A percentile compares a stretch with the other conserved stretches of the same genome.
Evolutionary conservation across 2,888 invertebrate species (phyloP).

Genomic region (Oxystoma pomonae): DNA sequence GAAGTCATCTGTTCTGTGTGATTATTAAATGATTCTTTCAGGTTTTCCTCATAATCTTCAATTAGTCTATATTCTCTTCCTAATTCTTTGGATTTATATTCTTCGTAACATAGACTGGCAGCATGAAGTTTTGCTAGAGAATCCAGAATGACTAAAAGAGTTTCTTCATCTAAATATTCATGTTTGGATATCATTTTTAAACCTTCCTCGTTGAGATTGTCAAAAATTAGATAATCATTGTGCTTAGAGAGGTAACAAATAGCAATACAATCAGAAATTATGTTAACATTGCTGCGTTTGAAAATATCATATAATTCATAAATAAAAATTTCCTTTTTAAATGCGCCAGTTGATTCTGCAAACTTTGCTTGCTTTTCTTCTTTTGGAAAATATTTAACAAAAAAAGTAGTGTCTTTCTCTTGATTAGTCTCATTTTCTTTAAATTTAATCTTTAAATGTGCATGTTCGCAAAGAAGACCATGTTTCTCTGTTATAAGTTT

Average conservation of each 20-base stretch:
- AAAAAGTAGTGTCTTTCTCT: conserved; percentile 28
- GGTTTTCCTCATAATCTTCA: conserved; percentile 26
- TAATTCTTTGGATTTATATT: conserved; percentile 20
- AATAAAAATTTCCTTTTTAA: conserved; percentile 34
- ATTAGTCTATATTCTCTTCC: conserved; percentile 23
- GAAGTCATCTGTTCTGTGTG: conserved; percentile 28
- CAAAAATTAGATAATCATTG: conserved; percentile 42
- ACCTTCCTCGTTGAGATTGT: conserved; percentile 41
- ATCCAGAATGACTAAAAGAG: conserved; percentile 35
- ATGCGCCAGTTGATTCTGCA: conserved; percentile 34
- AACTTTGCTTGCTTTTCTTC: conserved; percentile 30
- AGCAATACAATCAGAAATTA: conserved; percentile 37
- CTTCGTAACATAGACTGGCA: conserved; percentile 41
- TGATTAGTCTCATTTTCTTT: conserved; percentile 20
- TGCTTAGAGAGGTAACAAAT: conserved; percentile 38
- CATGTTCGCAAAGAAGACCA: conserved; percentile 37
- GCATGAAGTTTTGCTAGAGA: conserved; percentile 43
- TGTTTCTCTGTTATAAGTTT: conserved; percentile 24
- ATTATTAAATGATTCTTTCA: conserved; percentile 32
- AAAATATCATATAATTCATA: conserved; percentile 32
- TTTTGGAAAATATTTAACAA: conserved; percentile 38
- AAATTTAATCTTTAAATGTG: conserved; percentile 27
- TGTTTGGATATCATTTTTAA: conserved; percentile 35
- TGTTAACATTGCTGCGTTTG: conserved; percentile 20
- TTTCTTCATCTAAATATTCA: conserved; percentile 33